These are phyloP conservation scores for Campylorhamphus procurvoides DNA, from an alignment of 2,113 vertebrate genomes.

Conservation along the genomic window DNA sequence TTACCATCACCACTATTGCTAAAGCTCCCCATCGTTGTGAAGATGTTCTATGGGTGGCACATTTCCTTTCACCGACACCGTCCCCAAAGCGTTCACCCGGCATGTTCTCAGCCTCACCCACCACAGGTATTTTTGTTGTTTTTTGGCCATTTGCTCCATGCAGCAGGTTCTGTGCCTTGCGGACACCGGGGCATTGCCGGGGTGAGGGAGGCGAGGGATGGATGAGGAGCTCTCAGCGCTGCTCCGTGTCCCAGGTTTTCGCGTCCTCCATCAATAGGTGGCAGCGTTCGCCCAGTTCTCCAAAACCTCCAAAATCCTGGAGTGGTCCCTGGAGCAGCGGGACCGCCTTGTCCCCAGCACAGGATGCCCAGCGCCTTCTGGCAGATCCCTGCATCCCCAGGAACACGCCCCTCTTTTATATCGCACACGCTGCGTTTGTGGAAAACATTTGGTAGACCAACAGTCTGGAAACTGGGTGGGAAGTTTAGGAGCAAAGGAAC, in stretches of 20 bases:
- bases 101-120: background rate
- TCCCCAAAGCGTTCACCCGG: background rate
- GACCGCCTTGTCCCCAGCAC: background rate
- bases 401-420: rapidly evolving
- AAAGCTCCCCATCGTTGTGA: background rate
- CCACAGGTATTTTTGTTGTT: background rate
- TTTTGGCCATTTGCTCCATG: background rate
- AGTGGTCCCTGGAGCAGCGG: background rate
- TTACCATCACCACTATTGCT: background rate
- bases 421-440: rapidly evolving
- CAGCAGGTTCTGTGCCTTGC: background rate
- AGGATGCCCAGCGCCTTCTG: background rate
- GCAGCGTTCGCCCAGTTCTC: constrained; percentile 70
- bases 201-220: background rate
- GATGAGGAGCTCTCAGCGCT: background rate
- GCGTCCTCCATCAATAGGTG: constrained; percentile 70
- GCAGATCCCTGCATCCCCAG: background rate
- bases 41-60: rapidly evolving
- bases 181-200: rapidly evolving
- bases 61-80: background rate
- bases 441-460: rapidly evolving
- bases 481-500: background rate
- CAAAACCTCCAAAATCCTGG: constrained; percentile 13
- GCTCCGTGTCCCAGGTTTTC: background rate
- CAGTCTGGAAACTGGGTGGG: background rate